Evolutionary conservation across 2,113 vertebrate genomes (phyloP), one percentile per base, ranked within the genome.

Genomic region (Aleadryas rufinucha): DNA sequence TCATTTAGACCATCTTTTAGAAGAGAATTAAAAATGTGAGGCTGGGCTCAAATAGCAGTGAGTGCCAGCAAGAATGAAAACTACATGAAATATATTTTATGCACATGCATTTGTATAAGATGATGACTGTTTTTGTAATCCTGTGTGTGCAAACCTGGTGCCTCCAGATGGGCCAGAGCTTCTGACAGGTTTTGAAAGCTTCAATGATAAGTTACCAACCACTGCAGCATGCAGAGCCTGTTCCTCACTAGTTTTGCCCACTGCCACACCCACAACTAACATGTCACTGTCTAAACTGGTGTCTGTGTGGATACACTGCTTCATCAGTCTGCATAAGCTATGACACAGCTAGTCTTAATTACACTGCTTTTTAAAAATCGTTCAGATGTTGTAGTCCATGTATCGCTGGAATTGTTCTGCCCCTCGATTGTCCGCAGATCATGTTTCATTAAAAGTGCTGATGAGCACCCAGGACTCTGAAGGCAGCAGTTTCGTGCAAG

Each of bases 401-500:
- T 54, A 59, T 77, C 1, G 5, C 47, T 90, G 49, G 76, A 90
- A 59, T 86, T 90, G 75, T 69, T 80, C 63, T 88, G 44, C 45
- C 1, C 3, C 72, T 95, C 10, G 0, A 81, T 57, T 91, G 83
- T 74, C 79, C 24, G 16, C 79, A 90, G 95, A 68, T 93, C 37
- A 35, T 44, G 41, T 94, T 95, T 84, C 88, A 49, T 70, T 94
- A n/a, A 28, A 70, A 90, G 88, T 78, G 80, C 83, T 94, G 86
- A 89, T 77, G 69, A 90, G 76, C 31, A 39, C 41, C 39, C 71
- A 81, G 79, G 74, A 89, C 44, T 68, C 60, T 68, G 76, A 93
- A 95, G 72, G 85, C 92, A 92, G 92, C 90, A 84, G 76, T 96
- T 97, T 89, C 81, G 53, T 94, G 92, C 83, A 92, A 96, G 85